These are phyloP conservation scores for Biston betularia DNA, from an alignment of 2,888 invertebrate genomes.

Conservation along the genomic window DNA sequence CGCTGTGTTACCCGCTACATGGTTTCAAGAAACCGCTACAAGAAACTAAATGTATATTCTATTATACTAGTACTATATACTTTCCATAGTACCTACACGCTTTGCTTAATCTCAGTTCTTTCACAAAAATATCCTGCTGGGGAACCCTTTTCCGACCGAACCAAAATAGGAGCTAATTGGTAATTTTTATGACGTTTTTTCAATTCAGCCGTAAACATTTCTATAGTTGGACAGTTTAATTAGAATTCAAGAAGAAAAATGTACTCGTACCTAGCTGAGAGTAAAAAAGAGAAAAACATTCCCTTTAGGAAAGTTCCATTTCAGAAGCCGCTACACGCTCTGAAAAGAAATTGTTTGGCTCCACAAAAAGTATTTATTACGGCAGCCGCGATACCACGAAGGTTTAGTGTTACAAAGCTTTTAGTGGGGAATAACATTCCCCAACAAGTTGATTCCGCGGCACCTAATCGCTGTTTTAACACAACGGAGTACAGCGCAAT, in stretches of 20 bases:
- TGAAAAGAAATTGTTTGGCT: conserved; percentile 38
- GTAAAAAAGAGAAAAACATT: conserved; percentile 19
- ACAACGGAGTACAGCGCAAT: conserved; percentile 66
- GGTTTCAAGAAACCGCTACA: no score
- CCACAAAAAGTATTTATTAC: conserved; percentile 43
- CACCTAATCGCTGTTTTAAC: conserved; percentile 70
- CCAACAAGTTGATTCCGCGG: conserved; percentile 61
- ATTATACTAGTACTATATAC: no score
- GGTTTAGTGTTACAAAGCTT: conserved; percentile 56
- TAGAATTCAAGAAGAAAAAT: conserved; percentile 18
- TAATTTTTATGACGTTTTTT: no score
- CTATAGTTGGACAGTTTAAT: not conserved
- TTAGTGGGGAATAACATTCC: conserved; percentile 52
- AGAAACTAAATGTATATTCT: no score
- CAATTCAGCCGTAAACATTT: no score
- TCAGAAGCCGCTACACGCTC: conserved; percentile 22
- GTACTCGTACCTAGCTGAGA: not conserved
- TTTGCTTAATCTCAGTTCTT: no score
- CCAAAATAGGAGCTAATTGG: no score
- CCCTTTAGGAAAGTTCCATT: conserved; percentile 27
- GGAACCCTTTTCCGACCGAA: no score
- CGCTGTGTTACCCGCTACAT: no score
- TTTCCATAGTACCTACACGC: no score
- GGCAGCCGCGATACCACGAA: conserved; percentile 41
- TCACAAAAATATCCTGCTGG: no score